These are phyloP conservation scores for Ceyx melanurus DNA, from an alignment of 2,113 vertebrate genomes.

Conservation along the genomic window DNA sequence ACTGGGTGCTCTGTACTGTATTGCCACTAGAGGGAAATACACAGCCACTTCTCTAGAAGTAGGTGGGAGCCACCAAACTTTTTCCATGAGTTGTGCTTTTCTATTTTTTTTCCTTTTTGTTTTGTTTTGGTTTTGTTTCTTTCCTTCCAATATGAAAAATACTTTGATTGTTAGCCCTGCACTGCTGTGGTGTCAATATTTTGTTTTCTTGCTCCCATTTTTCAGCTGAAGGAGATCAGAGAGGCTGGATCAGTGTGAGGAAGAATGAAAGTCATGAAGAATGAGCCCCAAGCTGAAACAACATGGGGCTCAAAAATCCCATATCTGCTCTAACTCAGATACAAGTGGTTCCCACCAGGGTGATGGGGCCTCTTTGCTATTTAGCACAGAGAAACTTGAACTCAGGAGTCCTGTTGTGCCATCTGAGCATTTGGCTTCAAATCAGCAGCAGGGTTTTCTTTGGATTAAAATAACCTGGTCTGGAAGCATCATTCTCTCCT, in stretches of 20 bases:
- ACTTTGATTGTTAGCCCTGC: neutral
- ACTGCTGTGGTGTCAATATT: neutral
- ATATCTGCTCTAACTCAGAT: neutral
- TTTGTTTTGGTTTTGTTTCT: neutral
- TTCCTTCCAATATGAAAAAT: neutral
- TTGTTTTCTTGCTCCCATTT: neutral
- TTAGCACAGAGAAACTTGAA: neutral
- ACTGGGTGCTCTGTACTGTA: neutral
- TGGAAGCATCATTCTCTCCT: neutral
- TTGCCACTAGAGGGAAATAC: constrained; percentile 25
- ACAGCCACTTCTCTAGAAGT: accelerated
- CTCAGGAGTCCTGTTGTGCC: neutral
- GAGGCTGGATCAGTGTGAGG: neutral
- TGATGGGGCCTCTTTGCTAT: neutral
- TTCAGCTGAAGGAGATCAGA: neutral
- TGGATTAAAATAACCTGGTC: neutral
- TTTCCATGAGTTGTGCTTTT: neutral
- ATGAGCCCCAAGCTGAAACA: neutral
- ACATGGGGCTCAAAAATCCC: neutral
- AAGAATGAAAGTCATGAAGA: neutral
- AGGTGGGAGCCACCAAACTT: neutral
- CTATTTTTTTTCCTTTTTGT: neutral
- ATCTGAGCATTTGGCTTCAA: neutral
- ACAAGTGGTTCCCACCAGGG: neutral
- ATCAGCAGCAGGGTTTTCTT: neutral